A percentile compares a stretch with the other conserved stretches of the same genome.
These are phyloP conservation scores for Harpagoxenus sublaevis DNA, from an alignment of 2,888 invertebrate species.

Conservation along the genomic window DNA sequence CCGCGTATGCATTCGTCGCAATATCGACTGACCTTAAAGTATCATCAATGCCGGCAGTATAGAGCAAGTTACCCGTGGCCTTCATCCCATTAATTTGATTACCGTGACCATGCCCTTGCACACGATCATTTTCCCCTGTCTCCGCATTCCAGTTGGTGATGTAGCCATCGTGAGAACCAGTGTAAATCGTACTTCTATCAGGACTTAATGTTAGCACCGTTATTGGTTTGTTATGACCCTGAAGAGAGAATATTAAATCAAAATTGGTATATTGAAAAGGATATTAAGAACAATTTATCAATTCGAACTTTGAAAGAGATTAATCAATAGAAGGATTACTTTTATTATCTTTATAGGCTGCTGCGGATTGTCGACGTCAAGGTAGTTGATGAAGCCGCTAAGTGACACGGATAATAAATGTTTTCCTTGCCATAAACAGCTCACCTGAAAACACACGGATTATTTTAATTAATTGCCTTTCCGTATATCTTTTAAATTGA, in stretches of 20 bases:
- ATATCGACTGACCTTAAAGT: constrained; percentile 89
- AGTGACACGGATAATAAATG: constrained; percentile 96
- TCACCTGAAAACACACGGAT: constrained; percentile 88
- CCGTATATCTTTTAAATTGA: neutral
- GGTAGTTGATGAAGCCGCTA: constrained; percentile 98
- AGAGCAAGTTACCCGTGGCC: constrained; percentile 90
- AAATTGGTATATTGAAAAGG: neutral
- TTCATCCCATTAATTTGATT: constrained; percentile 98
- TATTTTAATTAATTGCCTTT: constrained; percentile 13
- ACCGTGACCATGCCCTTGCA: constrained; percentile 95
- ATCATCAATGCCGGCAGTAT: constrained; percentile 98
- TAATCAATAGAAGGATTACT: constrained; percentile 83
- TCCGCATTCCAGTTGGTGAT: constrained; percentile 94
- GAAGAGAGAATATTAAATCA: constrained; percentile 60
- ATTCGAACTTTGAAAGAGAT: neutral
- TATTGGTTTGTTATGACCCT: constrained; percentile 99
- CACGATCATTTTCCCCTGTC: constrained; percentile 94
- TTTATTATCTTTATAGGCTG: constrained; percentile 94
- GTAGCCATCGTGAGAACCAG: constrained; percentile 97
- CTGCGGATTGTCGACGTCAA: constrained; percentile 94
- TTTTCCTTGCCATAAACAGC: constrained; percentile 98
- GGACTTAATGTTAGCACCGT: constrained; percentile 94
- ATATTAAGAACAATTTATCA: neutral
- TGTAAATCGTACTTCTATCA: constrained; percentile 93
- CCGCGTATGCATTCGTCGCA: constrained; percentile 89